A percentile compares a stretch with the other conserved stretches of the same genome.
Conservation (phyloP, 2,797 vertebrate species). For the Sylvia borin region DNA sequence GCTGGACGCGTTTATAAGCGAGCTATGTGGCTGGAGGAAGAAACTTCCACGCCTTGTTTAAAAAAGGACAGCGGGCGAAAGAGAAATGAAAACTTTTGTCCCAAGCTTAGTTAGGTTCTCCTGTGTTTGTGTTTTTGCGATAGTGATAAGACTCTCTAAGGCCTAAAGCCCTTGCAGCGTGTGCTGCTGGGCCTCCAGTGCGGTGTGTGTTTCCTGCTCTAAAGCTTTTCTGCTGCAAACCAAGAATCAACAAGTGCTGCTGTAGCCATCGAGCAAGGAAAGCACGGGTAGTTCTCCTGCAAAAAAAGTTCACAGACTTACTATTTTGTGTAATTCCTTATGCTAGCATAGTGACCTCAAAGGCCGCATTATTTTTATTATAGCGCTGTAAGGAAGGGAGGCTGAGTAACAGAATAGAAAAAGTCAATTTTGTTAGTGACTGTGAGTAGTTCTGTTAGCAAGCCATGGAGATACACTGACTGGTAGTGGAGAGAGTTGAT, state of each 20-base stretch:
- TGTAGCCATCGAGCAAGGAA: background rate
- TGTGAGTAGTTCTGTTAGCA: background rate
- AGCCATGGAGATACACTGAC: fast-evolving
- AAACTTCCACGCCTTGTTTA: background rate
- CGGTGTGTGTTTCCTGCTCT: background rate
- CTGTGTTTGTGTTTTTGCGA: background rate
- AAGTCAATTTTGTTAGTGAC: background rate
- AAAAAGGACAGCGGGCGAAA: background rate
- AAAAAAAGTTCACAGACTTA: too few relatives aligned
- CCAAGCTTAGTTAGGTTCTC: background rate
- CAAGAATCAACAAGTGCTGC: constrained; percentile 7
- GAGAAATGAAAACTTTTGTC: background rate
- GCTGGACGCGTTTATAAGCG: background rate
- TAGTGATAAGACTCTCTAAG: background rate
- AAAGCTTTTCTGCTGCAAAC: background rate
- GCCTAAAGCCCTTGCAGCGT: background rate
- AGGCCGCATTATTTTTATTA: background rate
- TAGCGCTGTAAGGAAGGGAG: background rate
- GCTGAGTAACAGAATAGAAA: background rate
- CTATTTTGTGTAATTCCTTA: background rate
- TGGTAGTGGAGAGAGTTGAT: background rate
- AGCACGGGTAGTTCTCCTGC: background rate
- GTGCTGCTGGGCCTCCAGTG: background rate
- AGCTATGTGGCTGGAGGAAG: background rate
- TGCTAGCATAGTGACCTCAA: background rate